A percentile compares a stretch with the other conserved stretches of the same genome.
phyloP scores from a whole-genome alignment of 2,797 vertebrate species.

The Parauchenoglanis punctatus region DNA sequence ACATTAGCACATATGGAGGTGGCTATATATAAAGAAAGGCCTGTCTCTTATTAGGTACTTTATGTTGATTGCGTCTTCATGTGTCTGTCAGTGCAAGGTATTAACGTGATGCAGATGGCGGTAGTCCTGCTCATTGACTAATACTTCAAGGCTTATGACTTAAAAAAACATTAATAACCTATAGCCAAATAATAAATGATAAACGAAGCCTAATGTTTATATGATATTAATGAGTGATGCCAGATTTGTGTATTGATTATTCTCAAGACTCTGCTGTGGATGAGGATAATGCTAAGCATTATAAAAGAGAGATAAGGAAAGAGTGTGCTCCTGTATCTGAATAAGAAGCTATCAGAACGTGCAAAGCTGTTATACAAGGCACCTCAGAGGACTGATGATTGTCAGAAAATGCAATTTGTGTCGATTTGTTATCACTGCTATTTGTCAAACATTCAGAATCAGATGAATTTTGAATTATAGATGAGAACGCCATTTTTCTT shows the following conservation, averaged over 20 bases:
- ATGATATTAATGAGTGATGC: slow-evolving; percentile 1
- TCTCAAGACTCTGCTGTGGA: neutral
- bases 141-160: slow-evolving; percentile 13
- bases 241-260: slow-evolving; percentile 19
- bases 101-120: slow-evolving; percentile 45
- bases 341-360: neutral
- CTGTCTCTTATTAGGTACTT: slow-evolving; percentile 48
- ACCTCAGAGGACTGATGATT: neutral
- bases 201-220: neutral
- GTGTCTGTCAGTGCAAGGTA: slow-evolving; percentile 37
- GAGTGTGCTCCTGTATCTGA: neutral
- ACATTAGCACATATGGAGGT: slow-evolving; percentile 23
- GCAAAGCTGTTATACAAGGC: slow-evolving; percentile 3
- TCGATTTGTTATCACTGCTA: neutral
- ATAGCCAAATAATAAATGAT: slow-evolving; percentile 4
- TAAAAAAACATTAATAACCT: slow-evolving; percentile 39
- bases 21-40: slow-evolving; percentile 16
- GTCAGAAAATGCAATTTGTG: slow-evolving; percentile 1
- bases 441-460: neutral
- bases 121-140: slow-evolving; percentile 14
- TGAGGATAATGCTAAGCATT: neutral
- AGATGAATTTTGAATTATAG: neutral
- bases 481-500: neutral
- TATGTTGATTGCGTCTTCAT: slow-evolving; percentile 53
- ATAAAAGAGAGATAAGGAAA: slow-evolving; percentile 10